Evolutionary conservation across 2,888 invertebrate genomes (phyloP), one percentile per base, ranked within the genome.

Genomic region (Argyra leucocephala): DNA sequence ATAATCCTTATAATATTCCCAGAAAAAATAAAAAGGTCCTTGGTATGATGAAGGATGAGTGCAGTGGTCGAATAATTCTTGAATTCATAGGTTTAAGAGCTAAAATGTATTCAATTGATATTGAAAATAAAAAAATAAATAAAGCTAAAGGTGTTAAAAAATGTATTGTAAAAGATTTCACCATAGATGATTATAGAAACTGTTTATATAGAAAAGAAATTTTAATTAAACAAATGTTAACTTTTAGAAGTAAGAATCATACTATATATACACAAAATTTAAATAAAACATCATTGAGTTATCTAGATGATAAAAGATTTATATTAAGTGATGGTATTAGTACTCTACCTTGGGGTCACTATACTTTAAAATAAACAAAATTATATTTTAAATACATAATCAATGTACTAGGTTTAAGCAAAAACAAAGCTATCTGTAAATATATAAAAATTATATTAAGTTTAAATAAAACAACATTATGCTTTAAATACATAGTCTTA

Each of bases 1-100:
- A 69, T 62, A 76, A 76, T 69, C 10, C 63, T 7, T 72, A 71
- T 64, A 63, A 66, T n/a, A 71, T 74, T 26, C 70, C 71, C 1
- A 64, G 37, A 64, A 48, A 26, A n/a, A 65, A 65, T 48, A 61
- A 61, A 22, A 64, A 66, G 57, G 18, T 63, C 5, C 12, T 62
- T 64, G 61, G 69, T 18, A 15, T 57, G 12, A 37, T 65, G 21
- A 65, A 68, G 22, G 65, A 68, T 64, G 65, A 68, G 57, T 65
- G 26, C 12, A 64, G 57, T 64, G 65, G 58, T 31, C 18, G 37
- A 22, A 65, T 65, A 63, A 58, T 68, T 15, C 22, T 18, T 15
- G 66, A 66, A 18, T 68, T 68, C 37, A 22, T 66, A 10, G 67
- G 66, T 3, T 64, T 68, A 61, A 66, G 62, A 64, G 61, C 66